A percentile compares a stretch with the other conserved stretches of the same genome.
Conservation (phyloP, 92 coral and sea anemone genomes). For the Epizoanthus fatuus region DNA sequence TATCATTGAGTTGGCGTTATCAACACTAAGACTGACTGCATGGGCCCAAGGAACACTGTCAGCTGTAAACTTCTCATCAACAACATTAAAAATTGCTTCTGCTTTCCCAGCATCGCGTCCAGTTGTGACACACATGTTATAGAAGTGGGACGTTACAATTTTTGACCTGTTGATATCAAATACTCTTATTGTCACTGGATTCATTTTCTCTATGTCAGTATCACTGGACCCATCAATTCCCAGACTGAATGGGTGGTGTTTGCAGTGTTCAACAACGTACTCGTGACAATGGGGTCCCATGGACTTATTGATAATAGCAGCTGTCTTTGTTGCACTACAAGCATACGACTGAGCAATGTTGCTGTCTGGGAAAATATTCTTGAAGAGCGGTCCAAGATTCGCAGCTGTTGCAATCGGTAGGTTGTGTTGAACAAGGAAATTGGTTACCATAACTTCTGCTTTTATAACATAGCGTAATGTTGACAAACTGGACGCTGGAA, state of each 20-base stretch:
- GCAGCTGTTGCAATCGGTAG: neutral
- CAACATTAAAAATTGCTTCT: slow-evolving; percentile 36
- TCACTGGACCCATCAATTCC: too few species aligned
- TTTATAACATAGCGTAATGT: too few species aligned
- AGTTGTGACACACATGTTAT: slow-evolving; percentile 63
- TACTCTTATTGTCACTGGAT: slow-evolving; percentile 47
- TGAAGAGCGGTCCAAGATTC: slow-evolving; percentile 42
- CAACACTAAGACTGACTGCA: slow-evolving; percentile 45
- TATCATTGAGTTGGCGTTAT: slow-evolving; percentile 53
- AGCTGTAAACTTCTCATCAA: slow-evolving; percentile 16
- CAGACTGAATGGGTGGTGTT: slow-evolving; percentile 41
- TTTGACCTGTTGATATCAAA: slow-evolving; percentile 53
- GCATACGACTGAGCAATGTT: slow-evolving; percentile 52
- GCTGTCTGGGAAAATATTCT: slow-evolving; percentile 36
- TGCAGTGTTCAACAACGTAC: slow-evolving; percentile 30
- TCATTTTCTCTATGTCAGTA: slow-evolving; percentile 52
- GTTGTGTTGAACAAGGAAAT: neutral
- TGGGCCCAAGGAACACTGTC: slow-evolving; percentile 37
- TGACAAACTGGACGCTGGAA: too few species aligned
- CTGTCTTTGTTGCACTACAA: slow-evolving; percentile 53
- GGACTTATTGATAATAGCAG: slow-evolving; percentile 51
- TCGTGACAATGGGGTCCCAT: slow-evolving; percentile 52
- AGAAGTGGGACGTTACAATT: slow-evolving; percentile 47
- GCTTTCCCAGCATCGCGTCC: slow-evolving; percentile 66
- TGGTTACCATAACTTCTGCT: slow-evolving; percentile 2